Evolutionary conservation across 2,888 invertebrate genomes (phyloP), one percentile per base, ranked within the genome.

Genomic region (Calliphora vomitoria): DNA sequence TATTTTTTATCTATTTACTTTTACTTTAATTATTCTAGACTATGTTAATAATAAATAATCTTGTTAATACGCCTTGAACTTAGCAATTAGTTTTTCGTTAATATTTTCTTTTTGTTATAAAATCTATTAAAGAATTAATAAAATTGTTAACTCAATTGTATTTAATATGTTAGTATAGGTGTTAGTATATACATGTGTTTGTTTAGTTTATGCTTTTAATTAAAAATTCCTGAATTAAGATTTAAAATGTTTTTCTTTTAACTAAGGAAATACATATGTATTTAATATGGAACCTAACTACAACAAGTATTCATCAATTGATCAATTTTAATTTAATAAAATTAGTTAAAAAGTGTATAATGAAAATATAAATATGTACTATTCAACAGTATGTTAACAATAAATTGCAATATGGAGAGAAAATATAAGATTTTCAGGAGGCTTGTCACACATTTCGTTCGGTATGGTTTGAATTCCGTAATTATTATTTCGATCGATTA

Each of bases 241-340:
- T 47, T 64, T 64, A 53, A 18, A 50, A 15, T 8, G 8, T 25
- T 25, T 8, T 53, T 20, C 20, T 20, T 55, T 44, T 25, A 68
- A 68, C 44, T 55, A 58, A 78, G 25, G 11, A 44, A 68, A 68
- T 55, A 44, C 1, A 2, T 25, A 25, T 25, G 44, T 44, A 31
- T 55, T 68, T 44, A 76, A 53, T 18, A 76, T 6, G 6, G 6
- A 78, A 55, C n/a, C 68, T 78, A 68, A 44, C 55, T 68, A 68
- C 31, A 68, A 58, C 10, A 15, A 25, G 0, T 58, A 4, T 50
- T 44, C 11, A 35, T 44, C 11, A 35, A 5, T 3, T 4, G 6
- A 4, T 35, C 4, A 4, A 35, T 35, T 35, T 35, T 35, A 35
- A 35, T 4, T 35, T 35, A 35, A 6, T 35, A 35, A 35, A 35